Percentiles rank a stretch among this genome's conserved stretches.
These are phyloP conservation scores for Lordiphosa collinella DNA, from an alignment of 1,140 invertebrate genomes.

Conservation along the genomic window DNA sequence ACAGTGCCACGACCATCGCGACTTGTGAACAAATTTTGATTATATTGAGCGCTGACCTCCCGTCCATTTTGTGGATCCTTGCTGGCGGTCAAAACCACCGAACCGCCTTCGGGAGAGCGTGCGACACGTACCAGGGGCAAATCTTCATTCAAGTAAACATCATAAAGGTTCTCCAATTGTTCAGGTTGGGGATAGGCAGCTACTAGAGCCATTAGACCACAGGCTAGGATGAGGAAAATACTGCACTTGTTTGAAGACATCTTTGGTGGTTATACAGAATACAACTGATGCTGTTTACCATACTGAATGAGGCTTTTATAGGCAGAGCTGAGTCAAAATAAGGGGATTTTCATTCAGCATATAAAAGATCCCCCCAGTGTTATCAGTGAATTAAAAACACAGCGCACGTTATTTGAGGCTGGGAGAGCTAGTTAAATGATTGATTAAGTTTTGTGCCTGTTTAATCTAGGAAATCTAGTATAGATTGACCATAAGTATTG, in stretches of 20 bases:
- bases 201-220: constrained; percentile 21
- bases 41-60: constrained; percentile 48
- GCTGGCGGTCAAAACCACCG: constrained; percentile 26
- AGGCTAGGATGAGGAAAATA: constrained; percentile 19
- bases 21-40: constrained; percentile 57
- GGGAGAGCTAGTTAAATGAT: too few relatives aligned
- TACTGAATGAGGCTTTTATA: constrained; percentile 28
- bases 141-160: background rate
- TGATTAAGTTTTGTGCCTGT: too few relatives aligned
- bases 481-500: too few relatives aligned
- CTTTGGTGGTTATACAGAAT: constrained; percentile 10
- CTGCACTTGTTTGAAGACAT: constrained; percentile 32
- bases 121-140: constrained; percentile 13
- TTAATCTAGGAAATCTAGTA: too few relatives aligned
- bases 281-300: constrained; percentile 22
- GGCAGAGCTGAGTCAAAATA: background rate
- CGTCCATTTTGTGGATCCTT: constrained; percentile 47
- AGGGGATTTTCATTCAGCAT: too few relatives aligned
- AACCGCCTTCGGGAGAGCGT: constrained; percentile 48
- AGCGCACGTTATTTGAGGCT: too few relatives aligned
- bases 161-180: background rate
- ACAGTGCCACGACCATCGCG: constrained; percentile 57
- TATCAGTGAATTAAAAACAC: too few relatives aligned
- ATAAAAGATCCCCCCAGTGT: too few relatives aligned
- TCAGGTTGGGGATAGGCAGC: constrained; percentile 11